phyloP scores from a whole-genome alignment of 2,113 vertebrate species.

The Panurus biarmicus region DNA sequence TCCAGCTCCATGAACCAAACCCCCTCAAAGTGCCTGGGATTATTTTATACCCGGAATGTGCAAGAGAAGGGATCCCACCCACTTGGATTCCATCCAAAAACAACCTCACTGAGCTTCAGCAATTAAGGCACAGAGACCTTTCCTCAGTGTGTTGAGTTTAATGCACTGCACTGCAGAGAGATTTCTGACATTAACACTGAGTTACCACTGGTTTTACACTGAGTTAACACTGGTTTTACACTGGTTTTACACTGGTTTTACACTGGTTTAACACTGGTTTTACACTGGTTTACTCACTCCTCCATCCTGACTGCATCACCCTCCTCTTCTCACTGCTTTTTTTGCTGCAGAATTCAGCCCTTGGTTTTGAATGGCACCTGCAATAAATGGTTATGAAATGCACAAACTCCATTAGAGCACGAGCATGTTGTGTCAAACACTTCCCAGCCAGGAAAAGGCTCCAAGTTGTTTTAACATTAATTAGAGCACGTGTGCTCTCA shows the following conservation, averaged over 20 bases:
- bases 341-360: neutral
- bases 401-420: neutral
- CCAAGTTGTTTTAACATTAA: neutral
- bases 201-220: neutral
- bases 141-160: neutral
- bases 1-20: neutral
- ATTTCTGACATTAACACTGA: neutral
- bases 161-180: neutral
- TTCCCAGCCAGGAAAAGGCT: neutral
- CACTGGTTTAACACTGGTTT: neutral
- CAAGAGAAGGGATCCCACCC: neutral
- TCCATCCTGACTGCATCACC: slow-evolving; percentile 55
- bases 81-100: neutral
- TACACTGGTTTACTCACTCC: slow-evolving; percentile 58
- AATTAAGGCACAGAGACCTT: neutral
- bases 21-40: neutral
- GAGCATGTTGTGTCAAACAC: neutral
- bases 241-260: neutral
- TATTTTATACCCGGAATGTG: neutral
- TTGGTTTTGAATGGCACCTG: neutral
- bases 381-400: neutral
- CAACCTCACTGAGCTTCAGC: neutral
- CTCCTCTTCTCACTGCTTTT: slow-evolving; percentile 19
- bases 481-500: neutral
- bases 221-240: neutral